A percentile compares a stretch with the other conserved stretches of the same genome.
Conservation (phyloP, 2,888 invertebrate species). For the Tipula vernalis region DNA sequence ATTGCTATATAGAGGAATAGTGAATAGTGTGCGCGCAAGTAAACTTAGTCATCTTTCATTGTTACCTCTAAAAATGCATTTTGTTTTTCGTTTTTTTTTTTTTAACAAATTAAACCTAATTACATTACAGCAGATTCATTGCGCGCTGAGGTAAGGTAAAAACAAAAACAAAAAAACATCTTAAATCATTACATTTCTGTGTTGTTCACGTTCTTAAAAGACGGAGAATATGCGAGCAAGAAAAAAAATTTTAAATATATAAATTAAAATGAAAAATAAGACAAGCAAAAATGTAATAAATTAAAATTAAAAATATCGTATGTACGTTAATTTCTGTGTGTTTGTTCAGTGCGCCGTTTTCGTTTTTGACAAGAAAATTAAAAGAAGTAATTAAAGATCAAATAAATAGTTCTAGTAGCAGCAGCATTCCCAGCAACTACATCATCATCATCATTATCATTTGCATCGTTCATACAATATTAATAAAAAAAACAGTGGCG, state of each 20-base stretch:
- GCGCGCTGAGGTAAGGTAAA: background rate
- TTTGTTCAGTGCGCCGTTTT: background rate
- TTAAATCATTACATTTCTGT: background rate
- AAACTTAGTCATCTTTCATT: background rate
- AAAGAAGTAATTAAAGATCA: conserved; percentile 4
- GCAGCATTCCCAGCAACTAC: background rate
- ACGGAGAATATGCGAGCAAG: background rate
- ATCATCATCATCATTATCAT: background rate
- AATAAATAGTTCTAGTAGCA: conserved; percentile 4
- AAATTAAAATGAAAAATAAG: conserved; percentile 4
- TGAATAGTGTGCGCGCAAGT: background rate
- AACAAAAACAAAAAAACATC: background rate
- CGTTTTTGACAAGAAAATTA: background rate
- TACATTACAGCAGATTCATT: background rate
- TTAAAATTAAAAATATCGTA: background rate
- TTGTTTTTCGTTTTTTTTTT: background rate
- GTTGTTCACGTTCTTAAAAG: background rate
- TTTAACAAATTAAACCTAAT: background rate
- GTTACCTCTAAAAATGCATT: background rate
- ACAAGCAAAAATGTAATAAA: background rate
- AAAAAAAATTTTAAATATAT: background rate
- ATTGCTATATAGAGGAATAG: background rate
- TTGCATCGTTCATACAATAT: background rate
- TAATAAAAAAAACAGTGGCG: background rate
- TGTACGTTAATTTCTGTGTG: background rate